Conservation (phyloP, 2,113 vertebrate species). For the Anguilla rostrata region DNA sequence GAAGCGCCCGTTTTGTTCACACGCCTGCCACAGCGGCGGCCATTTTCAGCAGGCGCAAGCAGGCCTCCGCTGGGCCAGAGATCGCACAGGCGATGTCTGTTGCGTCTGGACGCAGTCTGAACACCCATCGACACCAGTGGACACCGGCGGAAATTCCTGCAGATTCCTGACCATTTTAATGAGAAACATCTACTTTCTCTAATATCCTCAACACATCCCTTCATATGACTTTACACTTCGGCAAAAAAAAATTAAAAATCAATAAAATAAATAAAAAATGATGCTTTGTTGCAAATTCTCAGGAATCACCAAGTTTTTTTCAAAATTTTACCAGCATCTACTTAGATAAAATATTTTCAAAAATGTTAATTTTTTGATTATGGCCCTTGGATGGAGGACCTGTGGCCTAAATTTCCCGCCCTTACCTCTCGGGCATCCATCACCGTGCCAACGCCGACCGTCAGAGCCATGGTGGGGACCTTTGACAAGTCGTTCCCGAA, state of each 20-base stretch:
- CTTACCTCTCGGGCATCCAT: constrained; percentile 96
- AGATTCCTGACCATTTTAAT: no score
- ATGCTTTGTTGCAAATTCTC: no score
- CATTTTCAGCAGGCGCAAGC: background rate
- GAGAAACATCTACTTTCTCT: no score
- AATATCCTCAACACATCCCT: no score
- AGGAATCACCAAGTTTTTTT: no score
- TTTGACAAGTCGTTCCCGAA: constrained; percentile 87
- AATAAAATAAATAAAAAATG: no score
- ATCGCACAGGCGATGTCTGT: background rate
- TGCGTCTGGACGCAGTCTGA: background rate
- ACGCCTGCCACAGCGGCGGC: background rate
- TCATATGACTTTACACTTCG: no score
- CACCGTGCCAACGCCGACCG: constrained; percentile 93
- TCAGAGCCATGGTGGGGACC: constrained; percentile 94
- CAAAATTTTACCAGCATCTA: no score
- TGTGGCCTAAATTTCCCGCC: background rate
- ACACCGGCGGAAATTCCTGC: no score
- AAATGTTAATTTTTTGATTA: background rate
- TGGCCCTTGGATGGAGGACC: background rate
- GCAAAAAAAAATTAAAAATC: no score
- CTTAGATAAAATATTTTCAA: no score
- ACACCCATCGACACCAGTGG: no score
- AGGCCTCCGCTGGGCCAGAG: background rate
- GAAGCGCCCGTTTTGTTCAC: background rate